Evolutionary conservation across 2,888 invertebrate genomes (phyloP).

Genomic region (Tachina fera): DNA sequence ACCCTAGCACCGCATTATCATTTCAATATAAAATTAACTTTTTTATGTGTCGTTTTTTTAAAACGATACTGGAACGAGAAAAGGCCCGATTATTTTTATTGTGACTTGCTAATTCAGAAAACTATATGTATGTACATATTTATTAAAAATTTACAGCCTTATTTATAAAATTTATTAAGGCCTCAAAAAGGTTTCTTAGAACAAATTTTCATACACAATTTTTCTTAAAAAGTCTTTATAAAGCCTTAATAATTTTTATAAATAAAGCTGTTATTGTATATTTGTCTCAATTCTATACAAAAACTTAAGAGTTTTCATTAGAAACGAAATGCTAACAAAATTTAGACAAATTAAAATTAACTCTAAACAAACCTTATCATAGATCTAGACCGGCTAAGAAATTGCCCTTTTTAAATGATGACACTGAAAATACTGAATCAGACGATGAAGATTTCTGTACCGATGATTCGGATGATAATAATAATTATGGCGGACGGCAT

Average conservation of each 20-base stretch:
- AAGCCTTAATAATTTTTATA: too few relatives aligned
- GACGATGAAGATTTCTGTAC: slow-evolving; percentile 75
- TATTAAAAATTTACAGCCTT: neutral
- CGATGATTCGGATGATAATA: slow-evolving; percentile 75
- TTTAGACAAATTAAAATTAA: slow-evolving; percentile 39
- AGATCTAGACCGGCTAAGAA: slow-evolving; percentile 78
- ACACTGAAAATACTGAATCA: slow-evolving; percentile 73
- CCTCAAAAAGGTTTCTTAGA: too few relatives aligned
- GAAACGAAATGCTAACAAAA: neutral
- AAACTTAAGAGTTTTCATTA: neutral
- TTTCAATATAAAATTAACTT: too few relatives aligned
- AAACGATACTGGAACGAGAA: too few relatives aligned
- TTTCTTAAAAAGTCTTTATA: too few relatives aligned
- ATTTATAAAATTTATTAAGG: too few relatives aligned
- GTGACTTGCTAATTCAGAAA: too few relatives aligned
- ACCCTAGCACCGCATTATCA: too few relatives aligned
- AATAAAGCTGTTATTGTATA: too few relatives aligned
- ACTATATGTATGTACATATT: neutral
- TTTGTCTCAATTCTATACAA: neutral
- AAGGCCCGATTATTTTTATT: too few relatives aligned
- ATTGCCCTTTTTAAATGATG: slow-evolving; percentile 73
- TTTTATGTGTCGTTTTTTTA: too few relatives aligned
- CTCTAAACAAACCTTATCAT: slow-evolving; percentile 66
- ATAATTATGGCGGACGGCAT: slow-evolving; percentile 64
- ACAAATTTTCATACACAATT: too few relatives aligned